Evolutionary conservation across 1,140 invertebrate genomes (phyloP), one percentile per base, ranked within the genome.

Genomic region (Platyura marginata): DNA sequence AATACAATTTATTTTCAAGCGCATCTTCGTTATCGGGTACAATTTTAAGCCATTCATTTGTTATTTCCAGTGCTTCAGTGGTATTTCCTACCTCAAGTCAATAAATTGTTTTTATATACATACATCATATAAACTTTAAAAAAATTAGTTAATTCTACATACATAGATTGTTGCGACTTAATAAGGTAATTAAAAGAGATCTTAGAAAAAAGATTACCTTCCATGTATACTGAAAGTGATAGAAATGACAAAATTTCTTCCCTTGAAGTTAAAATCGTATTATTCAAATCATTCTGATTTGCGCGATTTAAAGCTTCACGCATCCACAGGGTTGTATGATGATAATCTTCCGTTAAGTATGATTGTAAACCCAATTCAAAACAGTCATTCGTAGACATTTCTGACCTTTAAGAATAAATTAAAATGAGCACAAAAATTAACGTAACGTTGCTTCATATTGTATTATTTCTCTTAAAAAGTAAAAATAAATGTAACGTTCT

Each of bases 241-340:
- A 98, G 71, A 63, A 97, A 98, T 63, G 98, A 94, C 11, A 98
- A 65, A 50, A 98, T 83, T 52, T 95, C 89, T 43, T 75, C 73
- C 51, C 79, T 75, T 15, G 67, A 70, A 34, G 79, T 54, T 51
- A 23, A 46, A 35, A 45, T 51, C 66, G 46, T 75, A 76, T 41
- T 75, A 72, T 52, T 88, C 77, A 42, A 74, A 65, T 47, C 73
- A 50, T 73, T 73, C 77, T 42, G 74, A 29, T 63, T 66, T 20
- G 72, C 60, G 37, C 74, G 68, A 25, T 72, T 63, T 51, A 93
- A 69, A 4, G 92, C 84, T 65, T 95, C 87, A 44, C 79, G 74
- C 92, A 98, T 95, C 94, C 93, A 98, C 25, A 90, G 61, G 1
- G 88, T 74, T 0, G 91, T 90, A 57, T 97, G 93, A 53, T 89